A percentile compares a stretch with the other conserved stretches of the same genome.
These are phyloP conservation scores for Lomographa bimaculata DNA, from an alignment of 2,888 invertebrate species.

Conservation along the genomic window DNA sequence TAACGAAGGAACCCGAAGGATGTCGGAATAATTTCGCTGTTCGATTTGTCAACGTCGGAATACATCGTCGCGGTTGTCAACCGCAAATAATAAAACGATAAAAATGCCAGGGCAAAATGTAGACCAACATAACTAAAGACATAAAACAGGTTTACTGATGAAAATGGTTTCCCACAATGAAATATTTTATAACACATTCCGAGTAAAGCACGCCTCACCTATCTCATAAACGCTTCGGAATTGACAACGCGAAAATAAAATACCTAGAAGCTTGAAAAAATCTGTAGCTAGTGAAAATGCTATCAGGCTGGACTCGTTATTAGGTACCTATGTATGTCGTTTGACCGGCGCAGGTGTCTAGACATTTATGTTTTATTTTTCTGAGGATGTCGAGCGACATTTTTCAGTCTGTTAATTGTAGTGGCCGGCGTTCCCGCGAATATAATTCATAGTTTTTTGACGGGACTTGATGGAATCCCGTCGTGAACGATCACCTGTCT, in stretches of 20 bases:
- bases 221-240: constrained; percentile 22
- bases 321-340: constrained; percentile 40
- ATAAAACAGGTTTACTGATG: constrained; percentile 20
- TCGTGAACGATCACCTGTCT: constrained; percentile 59
- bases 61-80: constrained; percentile 60
- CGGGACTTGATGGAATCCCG: constrained; percentile 54
- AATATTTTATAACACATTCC: constrained; percentile 21
- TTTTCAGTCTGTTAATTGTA: constrained; percentile 73
- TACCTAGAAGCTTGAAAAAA: constrained; percentile 35
- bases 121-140: constrained; percentile 28
- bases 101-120: constrained; percentile 32
- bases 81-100: constrained; percentile 44
- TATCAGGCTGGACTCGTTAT: constrained; percentile 42
- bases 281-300: constrained; percentile 39
- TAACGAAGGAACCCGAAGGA: constrained; percentile 42
- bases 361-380: constrained; percentile 54
- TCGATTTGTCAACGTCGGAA: constrained; percentile 74
- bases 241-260: constrained; percentile 29
- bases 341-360: constrained; percentile 59
- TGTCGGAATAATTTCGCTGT: constrained; percentile 57
- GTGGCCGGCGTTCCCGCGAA: constrained; percentile 51
- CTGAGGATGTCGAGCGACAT: constrained; percentile 71
- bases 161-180: constrained; percentile 24
- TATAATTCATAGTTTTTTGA: constrained; percentile 70
- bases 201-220: constrained; percentile 22